phyloP scores from a whole-genome alignment of 2,888 invertebrate species.

The Euplagia quadripunctaria region DNA sequence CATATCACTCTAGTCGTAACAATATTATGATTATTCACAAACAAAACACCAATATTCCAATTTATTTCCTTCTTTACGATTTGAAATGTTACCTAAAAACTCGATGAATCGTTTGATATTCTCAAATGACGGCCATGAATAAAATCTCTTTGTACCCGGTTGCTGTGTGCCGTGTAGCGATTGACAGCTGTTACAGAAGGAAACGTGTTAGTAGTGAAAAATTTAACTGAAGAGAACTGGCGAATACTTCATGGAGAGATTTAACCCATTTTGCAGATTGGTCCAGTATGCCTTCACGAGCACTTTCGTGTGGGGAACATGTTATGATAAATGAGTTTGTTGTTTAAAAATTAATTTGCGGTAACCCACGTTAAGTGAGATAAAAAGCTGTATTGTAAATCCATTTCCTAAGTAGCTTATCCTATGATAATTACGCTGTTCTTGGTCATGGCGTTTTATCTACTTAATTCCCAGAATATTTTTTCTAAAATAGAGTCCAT shows the following conservation, averaged over 20 bases:
- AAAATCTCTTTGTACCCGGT: neutral
- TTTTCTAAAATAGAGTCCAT: too few relatives aligned
- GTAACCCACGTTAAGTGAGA: too few relatives aligned
- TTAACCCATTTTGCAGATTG: neutral
- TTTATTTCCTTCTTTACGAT: neutral
- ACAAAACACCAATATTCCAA: too few relatives aligned
- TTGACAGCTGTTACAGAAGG: constrained; percentile 1
- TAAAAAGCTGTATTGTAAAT: too few relatives aligned
- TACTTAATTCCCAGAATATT: too few relatives aligned
- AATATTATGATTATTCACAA: too few relatives aligned
- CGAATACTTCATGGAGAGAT: neutral
- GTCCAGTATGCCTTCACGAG: neutral
- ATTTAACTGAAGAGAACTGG: neutral
- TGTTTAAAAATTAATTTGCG: too few relatives aligned
- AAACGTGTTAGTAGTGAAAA: neutral
- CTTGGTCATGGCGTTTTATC: too few relatives aligned
- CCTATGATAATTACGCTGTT: too few relatives aligned
- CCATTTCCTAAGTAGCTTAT: too few relatives aligned
- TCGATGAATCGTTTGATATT: neutral
- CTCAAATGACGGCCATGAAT: neutral
- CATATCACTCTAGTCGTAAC: too few relatives aligned
- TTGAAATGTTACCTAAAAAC: neutral
- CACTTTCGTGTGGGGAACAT: neutral
- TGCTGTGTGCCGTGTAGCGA: neutral
- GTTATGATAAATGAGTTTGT: neutral